These are phyloP conservation scores for Eurytoma adleriae DNA, from an alignment of 2,888 invertebrate species.

Conservation along the genomic window DNA sequence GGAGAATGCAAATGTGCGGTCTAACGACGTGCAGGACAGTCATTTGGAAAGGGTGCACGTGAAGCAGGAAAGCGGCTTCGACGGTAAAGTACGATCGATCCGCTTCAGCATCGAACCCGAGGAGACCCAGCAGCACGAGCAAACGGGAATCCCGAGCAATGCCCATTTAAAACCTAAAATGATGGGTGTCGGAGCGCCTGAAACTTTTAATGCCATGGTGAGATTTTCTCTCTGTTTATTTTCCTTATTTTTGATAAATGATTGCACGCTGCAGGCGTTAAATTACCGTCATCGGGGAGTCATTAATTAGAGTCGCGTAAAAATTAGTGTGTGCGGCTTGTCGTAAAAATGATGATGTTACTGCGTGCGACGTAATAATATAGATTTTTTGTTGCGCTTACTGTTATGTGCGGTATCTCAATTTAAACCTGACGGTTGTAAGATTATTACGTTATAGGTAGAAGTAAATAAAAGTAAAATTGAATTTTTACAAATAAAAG, in stretches of 20 bases:
- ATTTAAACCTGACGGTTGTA: no score
- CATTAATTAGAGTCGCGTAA: no score
- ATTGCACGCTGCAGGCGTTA: no score
- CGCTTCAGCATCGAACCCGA: constrained; percentile 53
- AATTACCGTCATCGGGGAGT: no score
- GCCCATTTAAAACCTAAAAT: constrained; percentile 58
- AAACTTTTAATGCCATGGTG: neutral
- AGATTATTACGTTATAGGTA: no score
- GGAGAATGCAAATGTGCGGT: neutral
- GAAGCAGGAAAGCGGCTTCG: constrained; percentile 61
- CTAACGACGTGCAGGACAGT: constrained; percentile 18
- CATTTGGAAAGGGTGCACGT: constrained; percentile 57
- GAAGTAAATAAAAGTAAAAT: no score
- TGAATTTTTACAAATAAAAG: no score
- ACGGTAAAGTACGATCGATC: constrained; percentile 65
- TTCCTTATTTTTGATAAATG: neutral
- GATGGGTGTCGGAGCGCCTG: constrained; percentile 44
- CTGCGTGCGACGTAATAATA: no score
- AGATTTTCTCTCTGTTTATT: neutral
- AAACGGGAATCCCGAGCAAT: constrained; percentile 58
- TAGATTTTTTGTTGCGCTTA: no score
- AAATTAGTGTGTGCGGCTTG: no score
- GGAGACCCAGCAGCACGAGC: constrained; percentile 52
- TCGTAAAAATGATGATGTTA: no score
- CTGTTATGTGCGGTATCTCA: no score